Percentiles rank a stretch among this genome's conserved stretches.
These are phyloP conservation scores for Toxonevra muliebris DNA, from an alignment of 2,888 invertebrate species.

Conservation along the genomic window DNA sequence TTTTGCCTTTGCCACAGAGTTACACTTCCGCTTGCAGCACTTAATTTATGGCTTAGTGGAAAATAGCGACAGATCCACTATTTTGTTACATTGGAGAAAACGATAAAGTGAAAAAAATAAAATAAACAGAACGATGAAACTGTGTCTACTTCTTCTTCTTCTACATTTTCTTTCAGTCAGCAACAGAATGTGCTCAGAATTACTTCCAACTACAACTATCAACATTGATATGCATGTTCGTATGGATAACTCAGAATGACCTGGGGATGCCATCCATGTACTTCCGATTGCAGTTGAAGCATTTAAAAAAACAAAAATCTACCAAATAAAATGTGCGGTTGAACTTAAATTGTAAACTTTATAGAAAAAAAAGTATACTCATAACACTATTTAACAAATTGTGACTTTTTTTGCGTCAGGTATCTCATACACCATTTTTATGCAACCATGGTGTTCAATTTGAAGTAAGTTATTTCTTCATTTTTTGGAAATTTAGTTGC, in stretches of 20 bases:
- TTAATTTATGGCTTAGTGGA: conserved; percentile 41
- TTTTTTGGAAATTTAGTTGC: too few relatives aligned
- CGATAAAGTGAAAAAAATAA: too few relatives aligned
- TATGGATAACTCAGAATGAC: not conserved
- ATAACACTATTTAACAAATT: too few relatives aligned
- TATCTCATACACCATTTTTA: too few relatives aligned
- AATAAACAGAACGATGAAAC: not conserved
- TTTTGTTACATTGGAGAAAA: conserved; percentile 1
- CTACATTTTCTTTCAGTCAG: not conserved
- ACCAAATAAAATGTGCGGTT: too few relatives aligned
- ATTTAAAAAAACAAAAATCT: too few relatives aligned
- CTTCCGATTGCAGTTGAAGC: conserved; percentile 1
- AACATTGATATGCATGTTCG: too few relatives aligned
- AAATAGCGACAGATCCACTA: conserved; percentile 34
- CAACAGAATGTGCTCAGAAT: not conserved
- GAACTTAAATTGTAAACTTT: too few relatives aligned
- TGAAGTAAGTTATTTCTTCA: too few relatives aligned
- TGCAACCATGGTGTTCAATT: too few relatives aligned
- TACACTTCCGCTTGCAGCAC: conserved; percentile 34
- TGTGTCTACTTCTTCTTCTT: not conserved
- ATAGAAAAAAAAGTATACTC: too few relatives aligned
- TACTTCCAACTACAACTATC: not conserved
- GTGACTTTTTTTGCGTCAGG: too few relatives aligned
- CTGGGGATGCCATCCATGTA: not conserved
- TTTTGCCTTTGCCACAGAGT: conserved; percentile 24